Conservation (phyloP, 2,113 vertebrate species). For the Vombatus ursinus region DNA sequence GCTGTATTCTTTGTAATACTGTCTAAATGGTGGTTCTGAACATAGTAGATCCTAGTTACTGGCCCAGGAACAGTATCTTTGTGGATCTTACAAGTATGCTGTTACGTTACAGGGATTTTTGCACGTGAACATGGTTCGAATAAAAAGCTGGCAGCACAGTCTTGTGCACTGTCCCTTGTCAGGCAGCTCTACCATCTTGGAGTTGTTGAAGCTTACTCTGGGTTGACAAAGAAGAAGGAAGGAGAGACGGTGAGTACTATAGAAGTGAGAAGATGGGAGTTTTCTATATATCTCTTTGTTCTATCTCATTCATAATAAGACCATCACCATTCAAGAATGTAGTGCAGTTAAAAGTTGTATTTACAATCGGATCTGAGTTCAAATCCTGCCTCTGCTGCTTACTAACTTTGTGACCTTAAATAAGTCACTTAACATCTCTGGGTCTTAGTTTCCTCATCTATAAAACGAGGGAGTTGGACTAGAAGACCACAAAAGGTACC, state of each 20-base stretch:
- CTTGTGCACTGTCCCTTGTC: conserved; percentile 95
- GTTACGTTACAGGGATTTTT: conserved; percentile 88
- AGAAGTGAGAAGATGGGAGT: not conserved
- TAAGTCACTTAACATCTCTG: not conserved
- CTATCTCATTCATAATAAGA: not conserved
- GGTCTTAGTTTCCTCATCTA: not conserved
- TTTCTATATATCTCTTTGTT: not conserved
- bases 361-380: not conserved
- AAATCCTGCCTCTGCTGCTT: not conserved
- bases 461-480: not conserved
- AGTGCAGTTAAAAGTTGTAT: not conserved
- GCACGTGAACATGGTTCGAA: conserved; percentile 97
- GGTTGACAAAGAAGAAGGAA: conserved; percentile 95
- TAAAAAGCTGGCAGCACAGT: conserved; percentile 97
- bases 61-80: not conserved
- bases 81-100: conserved; percentile 37
- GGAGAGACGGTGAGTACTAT: conserved; percentile 90
- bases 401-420: not conserved
- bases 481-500: not conserved
- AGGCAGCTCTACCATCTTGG: conserved; percentile 96
- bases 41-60: not conserved
- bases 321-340: not conserved
- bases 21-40: not conserved
- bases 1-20: not conserved
- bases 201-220: conserved; percentile 93